Conservation (phyloP, 2,113 vertebrate genomes). For the Macrotis lagotis region DNA sequence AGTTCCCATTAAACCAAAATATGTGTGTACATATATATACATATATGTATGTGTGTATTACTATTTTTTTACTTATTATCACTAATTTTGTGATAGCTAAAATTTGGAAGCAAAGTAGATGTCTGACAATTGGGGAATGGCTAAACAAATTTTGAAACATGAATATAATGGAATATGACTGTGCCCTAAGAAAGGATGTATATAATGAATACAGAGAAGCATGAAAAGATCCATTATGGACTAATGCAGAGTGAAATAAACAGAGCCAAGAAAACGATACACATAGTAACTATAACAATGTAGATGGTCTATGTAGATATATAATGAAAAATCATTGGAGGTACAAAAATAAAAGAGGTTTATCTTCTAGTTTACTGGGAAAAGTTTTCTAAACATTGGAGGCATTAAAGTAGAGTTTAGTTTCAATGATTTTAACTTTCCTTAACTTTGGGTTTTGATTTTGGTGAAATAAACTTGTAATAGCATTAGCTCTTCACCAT, state of each 20-base stretch:
- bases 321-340: neutral
- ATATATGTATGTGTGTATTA: neutral
- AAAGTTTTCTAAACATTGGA: neutral
- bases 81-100: neutral
- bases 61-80: neutral
- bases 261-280: neutral
- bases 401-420: neutral
- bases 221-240: neutral
- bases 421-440: neutral
- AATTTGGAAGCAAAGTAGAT: neutral
- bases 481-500: neutral
- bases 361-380: neutral
- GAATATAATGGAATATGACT: neutral
- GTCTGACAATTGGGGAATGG: neutral
- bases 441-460: neutral
- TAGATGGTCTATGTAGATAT: no score
- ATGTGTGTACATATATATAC: no score
- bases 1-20: no score
- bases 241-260: neutral
- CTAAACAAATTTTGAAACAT: neutral
- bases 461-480: neutral
- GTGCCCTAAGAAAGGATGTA: neutral
- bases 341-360: neutral
- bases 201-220: neutral
- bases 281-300: neutral